Percentiles rank a stretch among this genome's conserved stretches.
Conservation (phyloP, 2,113 vertebrate species). For the Australoheros scitulus region DNA sequence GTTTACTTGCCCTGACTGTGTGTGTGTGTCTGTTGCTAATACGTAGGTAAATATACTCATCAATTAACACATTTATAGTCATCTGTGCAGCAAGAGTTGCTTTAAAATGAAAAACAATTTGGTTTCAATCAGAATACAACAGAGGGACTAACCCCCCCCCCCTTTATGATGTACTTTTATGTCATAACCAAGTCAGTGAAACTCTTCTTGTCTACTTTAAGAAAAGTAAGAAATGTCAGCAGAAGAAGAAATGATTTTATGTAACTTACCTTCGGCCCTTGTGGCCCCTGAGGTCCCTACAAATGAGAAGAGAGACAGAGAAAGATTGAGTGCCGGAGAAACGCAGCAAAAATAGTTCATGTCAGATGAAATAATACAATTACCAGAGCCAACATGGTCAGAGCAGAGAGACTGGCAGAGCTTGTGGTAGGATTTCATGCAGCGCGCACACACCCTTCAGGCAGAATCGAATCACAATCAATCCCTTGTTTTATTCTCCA, state of each 20-base stretch:
- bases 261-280: constrained; percentile 89
- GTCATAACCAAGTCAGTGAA: background rate
- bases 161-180: background rate
- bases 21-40: constrained; percentile 15
- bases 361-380: constrained; percentile 81
- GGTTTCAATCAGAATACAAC: background rate
- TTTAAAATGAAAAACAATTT: constrained; percentile 27
- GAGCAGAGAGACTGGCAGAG: constrained; percentile 69
- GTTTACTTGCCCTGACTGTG: constrained; percentile 38
- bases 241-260: constrained; percentile 34
- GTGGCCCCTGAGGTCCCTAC: constrained; percentile 92
- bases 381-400: constrained; percentile 66
- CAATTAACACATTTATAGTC: background rate
- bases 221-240: constrained; percentile 4
- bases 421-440: constrained; percentile 55
- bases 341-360: constrained; percentile 25
- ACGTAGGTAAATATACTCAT: constrained; percentile 26
- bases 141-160: background rate
- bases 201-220: constrained; percentile 7
- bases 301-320: constrained; percentile 52
- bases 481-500: constrained; percentile 55
- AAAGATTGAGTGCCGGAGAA: constrained; percentile 21
- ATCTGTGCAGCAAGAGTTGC: constrained; percentile 1
- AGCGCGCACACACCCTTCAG: constrained; percentile 60
- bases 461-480: constrained; percentile 61